These are phyloP conservation scores for Papilio polyxenes DNA, from an alignment of 1,140 invertebrate species.

Conservation along the genomic window DNA sequence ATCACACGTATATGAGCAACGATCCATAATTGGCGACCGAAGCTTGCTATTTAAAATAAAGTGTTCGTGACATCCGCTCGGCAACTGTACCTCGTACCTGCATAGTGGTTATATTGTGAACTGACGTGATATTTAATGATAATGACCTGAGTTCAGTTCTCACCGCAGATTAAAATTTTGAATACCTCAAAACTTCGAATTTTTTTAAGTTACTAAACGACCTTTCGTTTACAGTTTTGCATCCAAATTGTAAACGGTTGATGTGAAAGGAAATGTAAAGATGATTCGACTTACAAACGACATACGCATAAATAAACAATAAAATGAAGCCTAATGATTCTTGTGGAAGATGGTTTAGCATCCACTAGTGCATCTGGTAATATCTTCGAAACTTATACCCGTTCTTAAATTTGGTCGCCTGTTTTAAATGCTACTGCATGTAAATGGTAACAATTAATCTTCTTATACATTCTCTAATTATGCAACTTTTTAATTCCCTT, in stretches of 20 bases:
- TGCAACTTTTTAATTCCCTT: conserved; percentile 26
- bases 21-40: conserved; percentile 24
- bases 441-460: conserved; percentile 6
- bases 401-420: neutral
- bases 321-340: neutral
- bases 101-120: conserved; percentile 9
- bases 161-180: neutral
- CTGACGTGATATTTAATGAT: neutral
- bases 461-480: conserved; percentile 24
- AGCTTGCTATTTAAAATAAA: conserved; percentile 17
- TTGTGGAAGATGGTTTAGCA: neutral
- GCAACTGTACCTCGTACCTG: conserved; percentile 23
- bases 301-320: neutral
- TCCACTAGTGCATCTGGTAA: neutral
- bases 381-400: neutral
- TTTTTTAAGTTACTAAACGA: neutral
- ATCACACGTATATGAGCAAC: conserved; percentile 1
- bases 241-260: neutral
- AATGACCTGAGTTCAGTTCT: neutral
- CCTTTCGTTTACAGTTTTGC: no score
- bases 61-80: conserved; percentile 33
- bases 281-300: neutral
- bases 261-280: neutral
- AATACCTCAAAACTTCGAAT: neutral
- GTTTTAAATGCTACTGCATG: neutral